Base-by-base conservation (phyloP, 2,113 vertebrate genomes). In the Myiagra hebetior region DNA sequence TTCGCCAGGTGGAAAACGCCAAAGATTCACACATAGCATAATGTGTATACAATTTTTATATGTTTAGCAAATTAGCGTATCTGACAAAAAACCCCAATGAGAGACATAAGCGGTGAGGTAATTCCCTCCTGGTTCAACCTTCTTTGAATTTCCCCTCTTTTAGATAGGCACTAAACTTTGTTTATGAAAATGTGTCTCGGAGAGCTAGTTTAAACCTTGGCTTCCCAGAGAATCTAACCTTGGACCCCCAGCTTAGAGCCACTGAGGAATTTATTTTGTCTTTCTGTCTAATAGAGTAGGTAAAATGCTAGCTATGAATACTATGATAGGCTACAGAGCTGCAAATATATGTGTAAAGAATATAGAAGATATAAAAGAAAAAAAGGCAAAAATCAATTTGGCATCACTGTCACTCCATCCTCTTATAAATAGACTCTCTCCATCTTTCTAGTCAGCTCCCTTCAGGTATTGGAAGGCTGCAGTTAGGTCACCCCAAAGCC, bases 11-110 rank as follows among this genome's bases (percentile, higher is more conserved):
- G 28, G 23, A 74, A 64, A 74, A 55, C 1, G 1, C 41, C 28
- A 23, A 39, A 64, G 28, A 47, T 56, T 30, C 30, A n/a, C n/a
- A 30, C 0, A 0, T 0, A 49, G 23, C 59, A 47, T 64, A 46
- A 46, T 0, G 0, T 3, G 2, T 44, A 46, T 21, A 33, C 15
- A 28, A 39, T 39, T 64, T 46, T 56, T 47, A 15, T 16, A 37
- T 27, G 15, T 41, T 64, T 55, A 39, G 12, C 7, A 41, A 56
- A n/a, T 47, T 10, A 28, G n/a, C 15, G 8, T 24, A 16, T 28
- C 19, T 74, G 23, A 47, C 28, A 74, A 64, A 42, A 85, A 64
- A 65, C 23, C 8, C 8, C 12, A 65, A 0, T 41, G 65, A 47
- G n/a, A 56, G 28, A 85, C 22, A 4, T n/a, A 17, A 47, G 6